These are phyloP conservation scores for Anoncus sp. DNA, from an alignment of 2,888 invertebrate species.

Conservation along the genomic window DNA sequence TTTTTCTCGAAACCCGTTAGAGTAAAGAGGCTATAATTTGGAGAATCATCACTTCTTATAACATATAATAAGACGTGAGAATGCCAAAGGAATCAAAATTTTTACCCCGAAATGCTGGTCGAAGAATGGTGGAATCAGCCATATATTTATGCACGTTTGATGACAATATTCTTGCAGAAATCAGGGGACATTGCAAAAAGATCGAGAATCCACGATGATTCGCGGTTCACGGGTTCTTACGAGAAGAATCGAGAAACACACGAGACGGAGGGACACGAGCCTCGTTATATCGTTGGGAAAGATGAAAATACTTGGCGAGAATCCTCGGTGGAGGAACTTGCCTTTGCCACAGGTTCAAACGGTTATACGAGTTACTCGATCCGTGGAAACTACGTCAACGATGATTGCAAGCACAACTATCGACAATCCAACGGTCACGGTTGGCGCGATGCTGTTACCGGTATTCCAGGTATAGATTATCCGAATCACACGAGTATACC, in stretches of 20 bases:
- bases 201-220: background rate
- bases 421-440: slow-evolving; percentile 55
- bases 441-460: slow-evolving; percentile 79
- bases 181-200: no score
- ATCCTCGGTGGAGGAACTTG: slow-evolving; percentile 38
- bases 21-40: no score
- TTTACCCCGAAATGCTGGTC: no score
- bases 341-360: slow-evolving; percentile 39
- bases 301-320: slow-evolving; percentile 32
- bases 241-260: slow-evolving; percentile 11
- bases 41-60: no score
- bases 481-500: slow-evolving; percentile 82
- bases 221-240: slow-evolving; percentile 6
- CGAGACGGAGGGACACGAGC: background rate
- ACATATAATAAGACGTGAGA: no score
- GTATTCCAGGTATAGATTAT: slow-evolving; percentile 83
- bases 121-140: no score
- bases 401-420: no score
- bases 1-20: no score
- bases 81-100: no score
- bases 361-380: slow-evolving; percentile 25
- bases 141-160: no score
- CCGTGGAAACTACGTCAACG: no score
- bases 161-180: no score
- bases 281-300: slow-evolving; percentile 5